These are phyloP conservation scores for Miniopterus natalensis DNA, from an alignment of 2,113 vertebrate genomes.

Conservation along the genomic window DNA sequence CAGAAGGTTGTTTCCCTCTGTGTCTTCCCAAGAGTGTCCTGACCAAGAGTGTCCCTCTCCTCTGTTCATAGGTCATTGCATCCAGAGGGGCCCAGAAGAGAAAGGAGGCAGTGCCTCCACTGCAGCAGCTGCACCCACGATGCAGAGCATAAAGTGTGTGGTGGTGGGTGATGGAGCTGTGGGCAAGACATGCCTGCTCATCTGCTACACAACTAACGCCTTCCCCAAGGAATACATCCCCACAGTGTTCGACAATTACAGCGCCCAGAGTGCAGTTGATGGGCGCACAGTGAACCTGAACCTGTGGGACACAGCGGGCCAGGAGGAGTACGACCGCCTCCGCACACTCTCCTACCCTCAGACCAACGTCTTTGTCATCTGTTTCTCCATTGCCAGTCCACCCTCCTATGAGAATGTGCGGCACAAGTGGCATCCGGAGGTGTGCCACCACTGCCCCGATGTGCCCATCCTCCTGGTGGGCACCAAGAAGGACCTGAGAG, in stretches of 20 bases:
- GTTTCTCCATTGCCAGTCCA: conserved; percentile 97
- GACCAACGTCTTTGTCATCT: conserved; percentile 98
- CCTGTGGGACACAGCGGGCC: conserved; percentile 97
- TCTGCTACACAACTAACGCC: conserved; percentile 96
- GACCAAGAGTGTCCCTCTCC: conserved; percentile 27
- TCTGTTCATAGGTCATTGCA: conserved; percentile 69
- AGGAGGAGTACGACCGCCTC: conserved; percentile 96
- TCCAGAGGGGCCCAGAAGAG: conserved; percentile 64
- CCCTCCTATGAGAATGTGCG: conserved; percentile 96
- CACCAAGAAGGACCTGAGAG: conserved; percentile 97
- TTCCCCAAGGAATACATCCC: conserved; percentile 97
- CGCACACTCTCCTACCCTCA: conserved; percentile 97
- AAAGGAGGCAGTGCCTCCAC: conserved; percentile 79
- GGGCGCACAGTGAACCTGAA: conserved; percentile 93
- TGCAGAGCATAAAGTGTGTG: conserved; percentile 97
- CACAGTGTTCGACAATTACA: conserved; percentile 97
- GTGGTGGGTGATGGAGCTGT: conserved; percentile 96
- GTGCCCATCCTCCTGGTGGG: conserved; percentile 96
- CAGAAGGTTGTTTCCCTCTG: conserved; percentile 7
- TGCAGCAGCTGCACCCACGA: conserved; percentile 72
- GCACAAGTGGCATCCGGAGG: conserved; percentile 98
- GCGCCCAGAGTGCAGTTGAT: conserved; percentile 94
- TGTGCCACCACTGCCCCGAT: conserved; percentile 96
- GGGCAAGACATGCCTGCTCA: conserved; percentile 96
- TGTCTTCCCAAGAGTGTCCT: neutral